phyloP scores from a whole-genome alignment of 2,113 vertebrate genomes.

The Aythya baeri region DNA sequence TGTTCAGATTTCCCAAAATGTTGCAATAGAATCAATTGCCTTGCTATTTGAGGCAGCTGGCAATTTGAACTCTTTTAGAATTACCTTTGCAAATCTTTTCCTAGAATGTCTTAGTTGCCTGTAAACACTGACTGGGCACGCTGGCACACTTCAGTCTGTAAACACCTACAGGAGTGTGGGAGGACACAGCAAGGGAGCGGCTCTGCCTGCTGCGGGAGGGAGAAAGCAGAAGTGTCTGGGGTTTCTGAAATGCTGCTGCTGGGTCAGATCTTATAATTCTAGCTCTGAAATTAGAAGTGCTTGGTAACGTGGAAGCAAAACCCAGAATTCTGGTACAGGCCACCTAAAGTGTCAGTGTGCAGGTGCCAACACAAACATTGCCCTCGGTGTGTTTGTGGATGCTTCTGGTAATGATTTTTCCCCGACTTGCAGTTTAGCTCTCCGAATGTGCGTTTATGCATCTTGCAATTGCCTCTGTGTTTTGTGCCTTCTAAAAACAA shows the following conservation, averaged over 20 bases:
- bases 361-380: background rate
- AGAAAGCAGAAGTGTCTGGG: background rate
- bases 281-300: fast-evolving
- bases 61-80: background rate
- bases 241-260: background rate
- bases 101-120: background rate
- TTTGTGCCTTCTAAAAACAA: background rate
- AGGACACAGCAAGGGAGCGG: fast-evolving
- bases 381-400: fast-evolving
- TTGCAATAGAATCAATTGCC: background rate
- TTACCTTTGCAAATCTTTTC: background rate
- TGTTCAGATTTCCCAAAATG: background rate
- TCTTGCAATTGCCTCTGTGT: background rate
- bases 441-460: fast-evolving
- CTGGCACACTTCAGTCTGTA: background rate
- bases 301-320: background rate
- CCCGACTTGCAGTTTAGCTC: fast-evolving
- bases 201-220: fast-evolving
- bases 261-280: fast-evolving
- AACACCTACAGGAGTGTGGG: fast-evolving
- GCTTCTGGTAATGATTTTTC: background rate
- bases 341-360: fast-evolving
- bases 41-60: background rate
- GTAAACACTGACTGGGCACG: fast-evolving
- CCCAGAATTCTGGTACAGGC: fast-evolving